These are phyloP conservation scores for Cyprinus carpio DNA, from an alignment of 2,113 vertebrate species.

Conservation along the genomic window DNA sequence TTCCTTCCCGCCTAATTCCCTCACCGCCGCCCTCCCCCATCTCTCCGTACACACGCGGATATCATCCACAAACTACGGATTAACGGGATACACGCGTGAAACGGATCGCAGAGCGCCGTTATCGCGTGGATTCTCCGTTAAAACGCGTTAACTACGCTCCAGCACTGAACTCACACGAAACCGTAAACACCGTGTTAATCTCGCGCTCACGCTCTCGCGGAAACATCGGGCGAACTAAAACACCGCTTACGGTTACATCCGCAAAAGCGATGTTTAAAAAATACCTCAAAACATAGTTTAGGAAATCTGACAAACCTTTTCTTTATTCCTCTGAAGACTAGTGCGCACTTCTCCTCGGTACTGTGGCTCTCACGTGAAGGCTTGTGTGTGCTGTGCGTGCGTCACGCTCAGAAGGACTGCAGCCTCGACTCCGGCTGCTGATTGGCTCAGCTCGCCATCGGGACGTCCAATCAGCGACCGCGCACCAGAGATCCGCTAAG, in stretches of 20 bases:
- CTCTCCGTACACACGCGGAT: slow-evolving; percentile 49
- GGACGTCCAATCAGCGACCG: background rate
- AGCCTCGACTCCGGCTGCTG: background rate
- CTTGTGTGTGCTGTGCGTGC: background rate
- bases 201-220: fast-evolving
- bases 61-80: background rate
- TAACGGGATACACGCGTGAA: background rate
- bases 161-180: background rate
- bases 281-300: background rate
- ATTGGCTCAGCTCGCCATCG: background rate
- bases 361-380: slow-evolving; percentile 11
- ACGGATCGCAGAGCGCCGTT: background rate
- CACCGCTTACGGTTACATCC: fast-evolving
- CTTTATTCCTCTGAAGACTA: slow-evolving; percentile 16
- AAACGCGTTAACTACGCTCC: background rate
- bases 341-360: background rate
- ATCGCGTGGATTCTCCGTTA: background rate
- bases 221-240: fast-evolving
- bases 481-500: background rate
- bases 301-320: background rate
- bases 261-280: too few relatives aligned
- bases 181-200: background rate
- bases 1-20: slow-evolving; percentile 74
- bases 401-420: background rate
- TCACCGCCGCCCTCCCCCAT: slow-evolving; percentile 50